Conservation (phyloP, 2,797 vertebrate genomes). For the Macroramphosus scolopax region DNA sequence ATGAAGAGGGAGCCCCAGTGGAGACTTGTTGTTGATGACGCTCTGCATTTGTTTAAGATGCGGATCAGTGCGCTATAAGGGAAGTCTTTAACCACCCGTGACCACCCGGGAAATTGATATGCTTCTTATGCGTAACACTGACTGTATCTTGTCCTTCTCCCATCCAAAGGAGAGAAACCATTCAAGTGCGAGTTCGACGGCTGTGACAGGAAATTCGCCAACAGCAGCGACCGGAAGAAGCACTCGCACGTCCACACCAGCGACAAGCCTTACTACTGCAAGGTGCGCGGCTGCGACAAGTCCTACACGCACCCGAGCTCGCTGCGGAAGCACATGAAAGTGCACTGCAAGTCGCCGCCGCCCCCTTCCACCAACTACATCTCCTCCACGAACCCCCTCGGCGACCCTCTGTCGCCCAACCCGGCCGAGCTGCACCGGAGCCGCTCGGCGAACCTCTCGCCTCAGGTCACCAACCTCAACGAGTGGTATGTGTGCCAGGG, state of each 20-base stretch:
- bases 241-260: slow-evolving; percentile 98
- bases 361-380: slow-evolving; percentile 85
- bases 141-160: slow-evolving; percentile 43
- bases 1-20: slow-evolving; percentile 31
- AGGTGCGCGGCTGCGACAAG: slow-evolving; percentile 93
- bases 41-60: no score
- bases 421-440: slow-evolving; percentile 82
- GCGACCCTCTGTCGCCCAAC: slow-evolving; percentile 82
- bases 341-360: slow-evolving; percentile 96
- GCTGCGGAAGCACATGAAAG: slow-evolving; percentile 96
- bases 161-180: slow-evolving; percentile 91
- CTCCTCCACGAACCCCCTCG: slow-evolving; percentile 79
- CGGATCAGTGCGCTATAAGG: no score
- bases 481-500: slow-evolving; percentile 99
- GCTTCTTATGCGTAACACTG: slow-evolving; percentile 11
- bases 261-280: slow-evolving; percentile 98
- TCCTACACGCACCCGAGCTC: slow-evolving; percentile 95
- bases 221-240: slow-evolving; percentile 98
- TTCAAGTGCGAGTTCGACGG: slow-evolving; percentile 99
- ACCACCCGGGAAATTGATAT: no score
- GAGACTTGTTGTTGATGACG: no score
- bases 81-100: no score
- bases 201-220: slow-evolving; percentile 97
- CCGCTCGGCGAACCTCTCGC: slow-evolving; percentile 86
- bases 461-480: slow-evolving; percentile 97